These are phyloP conservation scores for Stictonetta naevosa DNA, from an alignment of 2,113 vertebrate species.

Conservation along the genomic window DNA sequence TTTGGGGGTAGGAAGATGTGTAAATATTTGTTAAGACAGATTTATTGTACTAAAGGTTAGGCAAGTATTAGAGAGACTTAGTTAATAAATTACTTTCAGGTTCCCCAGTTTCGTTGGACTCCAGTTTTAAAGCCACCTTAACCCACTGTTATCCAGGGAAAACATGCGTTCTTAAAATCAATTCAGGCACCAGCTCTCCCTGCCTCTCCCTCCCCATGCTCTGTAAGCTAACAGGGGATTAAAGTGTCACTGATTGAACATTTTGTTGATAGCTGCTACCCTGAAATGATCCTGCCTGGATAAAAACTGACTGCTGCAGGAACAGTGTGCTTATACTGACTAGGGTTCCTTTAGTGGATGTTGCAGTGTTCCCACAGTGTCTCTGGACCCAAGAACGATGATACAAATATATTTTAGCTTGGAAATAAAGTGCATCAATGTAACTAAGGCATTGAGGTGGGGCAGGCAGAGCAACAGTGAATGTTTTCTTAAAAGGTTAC, in stretches of 20 bases:
- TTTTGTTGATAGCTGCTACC: not conserved
- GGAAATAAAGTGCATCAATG: not conserved
- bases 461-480: not conserved
- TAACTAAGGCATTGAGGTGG: not conserved
- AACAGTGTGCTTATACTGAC: not conserved
- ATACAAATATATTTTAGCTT: not conserved
- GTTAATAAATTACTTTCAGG: not conserved
- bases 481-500: not conserved
- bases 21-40: not conserved
- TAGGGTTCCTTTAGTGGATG: not conserved
- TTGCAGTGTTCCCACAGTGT: constrained; percentile 2
- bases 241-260: not conserved
- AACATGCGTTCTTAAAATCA: not conserved
- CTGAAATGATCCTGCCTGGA: not conserved
- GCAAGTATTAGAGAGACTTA: not conserved
- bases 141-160: not conserved
- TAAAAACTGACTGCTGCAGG: not conserved
- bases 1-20: not conserved
- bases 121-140: not conserved
- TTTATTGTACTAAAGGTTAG: not conserved
- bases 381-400: not conserved
- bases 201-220: not conserved
- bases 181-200: not conserved
- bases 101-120: not conserved
- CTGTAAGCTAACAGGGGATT: not conserved